Evolutionary conservation across 1,140 invertebrate species (phyloP), one percentile per base, ranked within the genome.

Genomic region (Dryas iulia): DNA sequence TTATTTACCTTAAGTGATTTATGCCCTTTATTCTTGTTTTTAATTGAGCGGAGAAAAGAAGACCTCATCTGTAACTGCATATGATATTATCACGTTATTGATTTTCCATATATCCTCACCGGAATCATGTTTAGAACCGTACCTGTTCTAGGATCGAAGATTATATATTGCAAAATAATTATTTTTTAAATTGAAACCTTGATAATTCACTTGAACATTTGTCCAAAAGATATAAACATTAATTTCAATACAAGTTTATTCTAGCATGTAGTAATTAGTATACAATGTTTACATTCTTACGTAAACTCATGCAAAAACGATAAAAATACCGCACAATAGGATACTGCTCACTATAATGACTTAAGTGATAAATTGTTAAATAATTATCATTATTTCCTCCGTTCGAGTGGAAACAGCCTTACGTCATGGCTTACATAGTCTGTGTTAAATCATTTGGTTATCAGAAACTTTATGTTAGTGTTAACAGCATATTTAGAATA

Each of bases 381-480:
- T 62, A 57, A 62, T 62, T 57, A 68, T 35, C 24, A 61, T 57
- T 53, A 60, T 67, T 67, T 53, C 47, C 59, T 56, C 52, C 47
- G 31, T 25, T 53, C 31, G 59, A 57, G 39, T 53, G 59, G 59
- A 57, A 68, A 61, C 39, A 56, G 12, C 7, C 47, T 68, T 68
- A 57, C 66, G 52, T 68, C 66, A 68, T 35, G 3, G 35, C 14
- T 68, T 62, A 62, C 59, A 57, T 7, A 28, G 39, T 23, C 28
- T 24, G 59, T 62, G 54, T 61, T 68, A 57, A 62, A 68, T 68
- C 58, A 67, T 47, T 47, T n/a, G 39, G 39, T 35, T 11, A 35
- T 6, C 5, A 35, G 33, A 35, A 35, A n/a, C 12, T 35, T 35
- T 35, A 6, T 35, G 11, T 35, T 14, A 35, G 33, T n/a, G 33